Conservation (phyloP, 2,113 vertebrate genomes). For the Myxocyprinus asiaticus region DNA sequence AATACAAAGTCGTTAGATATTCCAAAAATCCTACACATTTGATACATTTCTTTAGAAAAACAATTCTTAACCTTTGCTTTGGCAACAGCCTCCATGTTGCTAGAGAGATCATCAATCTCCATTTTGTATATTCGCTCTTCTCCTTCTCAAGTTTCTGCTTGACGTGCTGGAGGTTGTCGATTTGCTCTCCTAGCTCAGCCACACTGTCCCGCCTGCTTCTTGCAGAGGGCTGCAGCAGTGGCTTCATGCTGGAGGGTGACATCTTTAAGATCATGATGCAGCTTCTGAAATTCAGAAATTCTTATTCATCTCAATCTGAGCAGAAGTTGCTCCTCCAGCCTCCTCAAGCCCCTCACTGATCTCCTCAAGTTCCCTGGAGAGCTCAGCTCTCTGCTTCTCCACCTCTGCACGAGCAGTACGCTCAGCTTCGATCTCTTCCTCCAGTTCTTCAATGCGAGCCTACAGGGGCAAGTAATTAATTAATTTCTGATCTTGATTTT, state of each 20-base stretch:
- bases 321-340: slow-evolving; percentile 71
- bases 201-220: slow-evolving; percentile 51
- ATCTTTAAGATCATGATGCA: slow-evolving; percentile 87
- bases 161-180: slow-evolving; percentile 52
- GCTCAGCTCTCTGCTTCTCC: slow-evolving; percentile 86
- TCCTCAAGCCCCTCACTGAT: slow-evolving; percentile 83
- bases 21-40: not conserved
- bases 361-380: slow-evolving; percentile 88
- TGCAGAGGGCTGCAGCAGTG: slow-evolving; percentile 67
- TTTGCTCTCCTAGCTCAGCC: slow-evolving; percentile 49
- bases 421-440: too few relatives aligned
- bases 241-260: slow-evolving; percentile 90
- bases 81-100: slow-evolving; percentile 55
- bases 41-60: not conserved
- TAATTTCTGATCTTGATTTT: too few relatives aligned
- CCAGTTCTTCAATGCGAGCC: too few relatives aligned
- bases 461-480: too few relatives aligned
- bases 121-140: slow-evolving; percentile 53
- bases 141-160: slow-evolving; percentile 53
- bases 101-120: slow-evolving; percentile 53
- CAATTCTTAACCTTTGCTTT: slow-evolving; percentile 44
- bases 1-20: not conserved
- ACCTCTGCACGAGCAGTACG: slow-evolving; percentile 75
- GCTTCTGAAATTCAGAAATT: slow-evolving; percentile 82
- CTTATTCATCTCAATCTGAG: slow-evolving; percentile 76